phyloP scores from a whole-genome alignment of 2,113 vertebrate genomes.

The Embiotoca jacksoni region DNA sequence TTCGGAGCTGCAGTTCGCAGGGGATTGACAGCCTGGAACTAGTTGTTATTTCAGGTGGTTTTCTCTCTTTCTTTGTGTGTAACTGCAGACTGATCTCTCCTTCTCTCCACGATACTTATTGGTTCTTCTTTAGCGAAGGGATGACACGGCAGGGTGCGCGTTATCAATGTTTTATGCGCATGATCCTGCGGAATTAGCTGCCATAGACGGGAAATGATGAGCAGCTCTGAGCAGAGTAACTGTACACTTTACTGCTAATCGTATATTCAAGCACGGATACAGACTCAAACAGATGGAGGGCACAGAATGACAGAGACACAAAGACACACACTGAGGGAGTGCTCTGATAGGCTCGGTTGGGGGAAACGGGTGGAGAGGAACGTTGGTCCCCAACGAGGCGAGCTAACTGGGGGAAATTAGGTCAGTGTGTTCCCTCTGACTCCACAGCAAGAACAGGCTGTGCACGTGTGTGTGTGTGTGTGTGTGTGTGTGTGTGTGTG shows the following conservation, averaged over 20 bases:
- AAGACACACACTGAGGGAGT: constrained; percentile 59
- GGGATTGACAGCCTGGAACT: constrained; percentile 64
- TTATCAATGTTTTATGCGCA: constrained; percentile 19
- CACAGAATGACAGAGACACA: constrained; percentile 58
- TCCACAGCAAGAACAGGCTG: constrained; percentile 72
- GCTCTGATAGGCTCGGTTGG: constrained; percentile 69
- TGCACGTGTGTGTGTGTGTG: constrained; percentile 25
- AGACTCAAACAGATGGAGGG: constrained; percentile 69
- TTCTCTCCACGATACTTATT: constrained; percentile 5
- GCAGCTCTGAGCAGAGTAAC: constrained; percentile 16
- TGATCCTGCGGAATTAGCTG: constrained; percentile 3
- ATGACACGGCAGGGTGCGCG: constrained; percentile 1
- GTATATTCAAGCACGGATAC: constrained; percentile 14
- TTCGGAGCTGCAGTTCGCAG: constrained; percentile 45
- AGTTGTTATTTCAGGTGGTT: constrained; percentile 72
- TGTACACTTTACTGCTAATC: constrained; percentile 43
- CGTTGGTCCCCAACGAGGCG: constrained; percentile 80
- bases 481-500: constrained; percentile 3
- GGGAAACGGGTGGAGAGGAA: constrained; percentile 78
- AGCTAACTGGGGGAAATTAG: constrained; percentile 82
- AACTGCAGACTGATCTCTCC: constrained; percentile 20
- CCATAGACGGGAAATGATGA: background rate
- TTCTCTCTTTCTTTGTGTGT: constrained; percentile 43
- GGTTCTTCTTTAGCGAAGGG: background rate
- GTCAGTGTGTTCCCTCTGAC: constrained; percentile 82